phyloP scores from a whole-genome alignment of 2,888 invertebrate species.

The Brenthis ino region DNA sequence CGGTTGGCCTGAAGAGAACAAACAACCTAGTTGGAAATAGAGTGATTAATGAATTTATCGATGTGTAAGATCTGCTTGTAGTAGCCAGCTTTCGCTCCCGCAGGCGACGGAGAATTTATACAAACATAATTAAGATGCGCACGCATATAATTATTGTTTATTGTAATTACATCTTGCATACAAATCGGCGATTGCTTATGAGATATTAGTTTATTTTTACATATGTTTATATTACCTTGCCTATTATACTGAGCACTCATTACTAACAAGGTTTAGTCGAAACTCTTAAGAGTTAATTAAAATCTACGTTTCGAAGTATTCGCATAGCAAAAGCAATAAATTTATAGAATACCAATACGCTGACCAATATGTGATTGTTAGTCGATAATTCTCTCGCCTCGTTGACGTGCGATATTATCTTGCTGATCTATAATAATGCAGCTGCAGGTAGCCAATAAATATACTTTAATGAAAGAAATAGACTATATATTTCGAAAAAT shows the following conservation, averaged over 20 bases:
- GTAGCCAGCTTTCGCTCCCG: constrained; percentile 65
- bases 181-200: constrained; percentile 10
- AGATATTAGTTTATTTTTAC: constrained; percentile 13
- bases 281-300: too few relatives aligned
- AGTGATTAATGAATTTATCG: constrained; percentile 68
- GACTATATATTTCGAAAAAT: not conserved
- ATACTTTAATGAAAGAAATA: too few relatives aligned
- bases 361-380: constrained; percentile 17
- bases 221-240: constrained; percentile 1
- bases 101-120: constrained; percentile 53
- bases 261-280: not conserved
- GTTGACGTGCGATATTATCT: constrained; percentile 27
- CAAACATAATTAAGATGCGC: constrained; percentile 40
- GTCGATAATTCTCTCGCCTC: constrained; percentile 30
- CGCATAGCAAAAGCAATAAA: too few relatives aligned
- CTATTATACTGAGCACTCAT: not conserved
- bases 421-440: constrained; percentile 10
- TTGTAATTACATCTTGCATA: constrained; percentile 30
- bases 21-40: constrained; percentile 45
- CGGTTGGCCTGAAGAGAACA: constrained; percentile 42
- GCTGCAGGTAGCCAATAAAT: constrained; percentile 8
- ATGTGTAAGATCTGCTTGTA: constrained; percentile 52
- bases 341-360: not conserved
- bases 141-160: constrained; percentile 35
- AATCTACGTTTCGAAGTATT: too few relatives aligned